Evolutionary conservation across 2,888 invertebrate species (phyloP), one percentile per base, ranked within the genome.

Genomic region (Perizoma flavofasciatum): DNA sequence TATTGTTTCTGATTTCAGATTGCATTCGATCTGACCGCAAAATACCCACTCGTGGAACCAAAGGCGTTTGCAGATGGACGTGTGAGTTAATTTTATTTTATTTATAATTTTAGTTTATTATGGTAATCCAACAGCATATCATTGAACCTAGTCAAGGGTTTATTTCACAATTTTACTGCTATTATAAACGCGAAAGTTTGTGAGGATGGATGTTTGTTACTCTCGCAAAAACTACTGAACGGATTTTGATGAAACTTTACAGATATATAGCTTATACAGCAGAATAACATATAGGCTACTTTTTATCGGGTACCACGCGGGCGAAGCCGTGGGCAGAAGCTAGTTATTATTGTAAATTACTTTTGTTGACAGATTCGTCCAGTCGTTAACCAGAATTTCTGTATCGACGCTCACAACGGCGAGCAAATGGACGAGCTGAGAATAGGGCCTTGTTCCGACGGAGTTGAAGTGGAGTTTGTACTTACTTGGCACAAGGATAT

Each of bases 11-110:
- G 41, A n/a, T 80, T 77, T 11, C 80, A 91, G 90, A 93, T 99
- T 22, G 98, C 98, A 0, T 98, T 98, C 79, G 99, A 99, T 82
- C 92, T 98, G 61, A 94, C 95, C 0, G 93, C 95, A 47, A 95
- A 96, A 70, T 99, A 98, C 84, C 99, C 99, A 0, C 95, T 96
- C 0, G 89, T 97, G 0, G 98, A 98, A 67, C 98, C 98, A 0
- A 94, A 94, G 0, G 95, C 97, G 55, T 96, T 95, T 78, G 98
- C 96, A 0, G 88, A 91, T 43, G 99, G 98, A 53, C 95, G 95
- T 79, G 95, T 97, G 74, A 89, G 87, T 78, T 37, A n/a, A n/a
- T 10, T 6, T 40, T 44, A 55, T 34, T 45, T 34, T 47, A 45
- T 46, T 9, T 33, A 35, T 47, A 4, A 40, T 40, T 79, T 77